A percentile compares a stretch with the other conserved stretches of the same genome.
Conservation (phyloP, 2,888 invertebrate genomes). For the Mesopsocus fuscifrons region DNA sequence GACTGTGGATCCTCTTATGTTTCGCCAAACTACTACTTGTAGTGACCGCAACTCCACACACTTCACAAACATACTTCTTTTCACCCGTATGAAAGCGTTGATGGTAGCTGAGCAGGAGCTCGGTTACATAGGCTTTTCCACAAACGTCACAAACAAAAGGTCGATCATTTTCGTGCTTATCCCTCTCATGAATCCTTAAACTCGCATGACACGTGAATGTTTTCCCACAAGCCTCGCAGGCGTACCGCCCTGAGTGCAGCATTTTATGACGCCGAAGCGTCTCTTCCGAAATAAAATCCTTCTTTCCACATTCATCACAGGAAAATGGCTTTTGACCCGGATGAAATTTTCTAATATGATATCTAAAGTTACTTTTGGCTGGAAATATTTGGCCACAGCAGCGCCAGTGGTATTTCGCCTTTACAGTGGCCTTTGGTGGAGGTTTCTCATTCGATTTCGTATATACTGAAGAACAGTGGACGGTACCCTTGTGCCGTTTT, state of each 20-base stretch:
- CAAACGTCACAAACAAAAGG: slow-evolving; percentile 8
- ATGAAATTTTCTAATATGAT: neutral
- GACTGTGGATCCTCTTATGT: slow-evolving; percentile 4
- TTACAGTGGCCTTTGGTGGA: neutral
- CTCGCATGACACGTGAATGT: slow-evolving; percentile 1
- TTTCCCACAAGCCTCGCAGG: slow-evolving; percentile 4
- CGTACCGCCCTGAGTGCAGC: neutral
- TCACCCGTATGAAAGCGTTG: slow-evolving; percentile 6
- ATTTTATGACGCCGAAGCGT: neutral
- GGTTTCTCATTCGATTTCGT: neutral
- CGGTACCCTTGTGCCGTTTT: neutral
- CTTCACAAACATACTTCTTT: slow-evolving; percentile 7
- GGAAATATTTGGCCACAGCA: slow-evolving; percentile 1
- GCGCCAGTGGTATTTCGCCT: neutral
- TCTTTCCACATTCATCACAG: slow-evolving; percentile 3
- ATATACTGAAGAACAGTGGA: neutral
- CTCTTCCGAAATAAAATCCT: slow-evolving; percentile 3
- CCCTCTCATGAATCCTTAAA: slow-evolving; percentile 4
- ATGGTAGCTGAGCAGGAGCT: neutral
- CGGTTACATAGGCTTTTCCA: slow-evolving; percentile 8
- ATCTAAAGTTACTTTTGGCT: neutral
- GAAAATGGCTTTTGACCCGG: neutral
- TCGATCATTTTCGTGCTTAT: slow-evolving; percentile 4
- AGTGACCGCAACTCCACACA: slow-evolving; percentile 1
- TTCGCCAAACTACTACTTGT: slow-evolving; percentile 8